Base-by-base conservation (phyloP, 2,888 invertebrate species). In the Hydroisotoma schaefferi region DNA sequence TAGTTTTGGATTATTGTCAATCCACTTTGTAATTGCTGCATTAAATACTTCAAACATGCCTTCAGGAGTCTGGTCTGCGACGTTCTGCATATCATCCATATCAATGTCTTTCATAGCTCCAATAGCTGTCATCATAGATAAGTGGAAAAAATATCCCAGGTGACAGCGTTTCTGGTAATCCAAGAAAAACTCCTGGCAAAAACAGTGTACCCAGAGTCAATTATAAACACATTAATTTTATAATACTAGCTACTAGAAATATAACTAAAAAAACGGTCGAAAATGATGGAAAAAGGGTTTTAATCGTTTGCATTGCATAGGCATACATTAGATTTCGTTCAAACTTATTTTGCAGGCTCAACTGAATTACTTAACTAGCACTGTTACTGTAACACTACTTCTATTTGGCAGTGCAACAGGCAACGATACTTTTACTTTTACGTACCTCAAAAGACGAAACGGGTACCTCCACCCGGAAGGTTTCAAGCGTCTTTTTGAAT, bases 1-100 rank as follows among this genome's bases (percentile, higher is more conserved):
- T 25, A 15, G 5, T 2, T 23, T 25, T 1, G 59, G 60, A 56
- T 65, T 59, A 1, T 58, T 37, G 1, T 60, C 52, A 10, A 64
- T 43, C 61, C 62, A 66, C 15, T 64, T 60, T n/a, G 58, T 40
- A 5, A 64, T 10, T 12, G 47, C 8, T 1, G 40, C 25, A 12
- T 44, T 48, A 15, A 63, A 55, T 2, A 23, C n/a, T 23, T 53
- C 43, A 4, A 2, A 12, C 28, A 57, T 40, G 22, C 40, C 29
- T n/a, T 40, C 52, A 20, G 29, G 47, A 15, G n/a, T n/a, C n/a
- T 47, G 23, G 6, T 23, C 25, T 8, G 20, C 5, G 26, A 23
- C 47, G 8, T 18, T 28, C 2, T 18, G 3, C 27, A 27, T 33
- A 10, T 4, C 20, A 10, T 8, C n/a, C n/a, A 52, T 4, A n/a